phyloP scores from a whole-genome alignment of 2,113 vertebrate genomes.

The Peromyscus polionotus region DNA sequence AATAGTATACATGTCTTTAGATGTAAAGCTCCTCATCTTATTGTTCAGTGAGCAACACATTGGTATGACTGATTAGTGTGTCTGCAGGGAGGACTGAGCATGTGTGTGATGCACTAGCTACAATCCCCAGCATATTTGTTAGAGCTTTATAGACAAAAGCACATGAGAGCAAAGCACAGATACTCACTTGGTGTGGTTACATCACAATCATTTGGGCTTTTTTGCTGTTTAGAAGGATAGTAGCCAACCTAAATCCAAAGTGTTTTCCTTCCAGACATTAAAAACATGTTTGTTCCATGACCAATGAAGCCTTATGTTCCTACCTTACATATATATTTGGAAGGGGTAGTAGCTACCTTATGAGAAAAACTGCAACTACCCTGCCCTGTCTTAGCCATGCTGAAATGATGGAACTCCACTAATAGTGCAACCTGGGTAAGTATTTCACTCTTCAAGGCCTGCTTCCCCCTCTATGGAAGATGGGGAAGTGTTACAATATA shows the following conservation, averaged over 20 bases:
- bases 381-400: slow-evolving; percentile 63
- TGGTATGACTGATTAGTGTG: slow-evolving; percentile 82
- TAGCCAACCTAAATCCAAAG: slow-evolving; percentile 66
- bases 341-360: slow-evolving; percentile 65
- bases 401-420: slow-evolving; percentile 59
- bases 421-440: slow-evolving; percentile 47
- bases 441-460: slow-evolving; percentile 58
- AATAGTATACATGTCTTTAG: slow-evolving; percentile 65
- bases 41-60: slow-evolving; percentile 82
- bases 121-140: slow-evolving; percentile 81
- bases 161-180: slow-evolving; percentile 72
- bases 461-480: slow-evolving; percentile 40
- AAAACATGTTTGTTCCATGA: slow-evolving; percentile 51
- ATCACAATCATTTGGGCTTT: slow-evolving; percentile 69
- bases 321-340: slow-evolving; percentile 71
- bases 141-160: slow-evolving; percentile 64
- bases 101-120: slow-evolving; percentile 83
- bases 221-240: slow-evolving; percentile 66
- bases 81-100: slow-evolving; percentile 81
- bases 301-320: slow-evolving; percentile 51
- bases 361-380: slow-evolving; percentile 60
- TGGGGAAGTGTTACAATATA: slow-evolving; percentile 47
- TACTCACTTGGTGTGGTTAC: slow-evolving; percentile 72
- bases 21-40: slow-evolving; percentile 70
- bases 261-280: slow-evolving; percentile 58